Evolutionary conservation across 2,888 invertebrate genomes (phyloP).

Genomic region (Luperina nickerlii): DNA sequence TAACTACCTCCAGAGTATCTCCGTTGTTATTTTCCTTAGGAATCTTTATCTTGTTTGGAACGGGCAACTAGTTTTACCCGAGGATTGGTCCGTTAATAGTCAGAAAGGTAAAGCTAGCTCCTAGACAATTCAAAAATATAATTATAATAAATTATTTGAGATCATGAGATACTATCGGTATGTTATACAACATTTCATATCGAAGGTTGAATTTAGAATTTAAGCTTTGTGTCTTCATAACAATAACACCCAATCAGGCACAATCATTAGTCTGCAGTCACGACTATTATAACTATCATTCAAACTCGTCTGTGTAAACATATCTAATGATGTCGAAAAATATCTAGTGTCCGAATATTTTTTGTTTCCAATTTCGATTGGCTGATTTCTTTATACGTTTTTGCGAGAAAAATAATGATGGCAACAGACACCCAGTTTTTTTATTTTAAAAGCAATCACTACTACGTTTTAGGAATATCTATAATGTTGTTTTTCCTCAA

Average conservation of each 20-base stretch:
- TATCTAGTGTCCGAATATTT: constrained; percentile 19
- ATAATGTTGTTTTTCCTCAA: background rate
- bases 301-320: constrained; percentile 11
- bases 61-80: background rate
- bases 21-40: background rate
- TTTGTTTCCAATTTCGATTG: constrained; percentile 20
- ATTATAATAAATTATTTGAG: constrained; percentile 7
- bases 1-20: background rate
- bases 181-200: constrained; percentile 16
- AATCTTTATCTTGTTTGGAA: background rate
- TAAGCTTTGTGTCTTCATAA: constrained; percentile 34
- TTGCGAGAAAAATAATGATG: constrained; percentile 12
- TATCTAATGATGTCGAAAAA: constrained; percentile 45
- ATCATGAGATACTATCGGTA: background rate
- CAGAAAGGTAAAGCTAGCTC: background rate
- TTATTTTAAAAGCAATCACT: no score
- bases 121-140: background rate
- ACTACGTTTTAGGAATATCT: background rate
- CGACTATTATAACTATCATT: constrained; percentile 37
- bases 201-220: constrained; percentile 15
- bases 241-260: constrained; percentile 51
- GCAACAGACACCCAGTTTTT: background rate
- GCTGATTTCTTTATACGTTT: constrained; percentile 14
- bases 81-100: background rate
- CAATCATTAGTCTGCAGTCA: constrained; percentile 46